Evolutionary conservation across 2,113 vertebrate genomes (phyloP).

Genomic region (Anolis sagrei): DNA sequence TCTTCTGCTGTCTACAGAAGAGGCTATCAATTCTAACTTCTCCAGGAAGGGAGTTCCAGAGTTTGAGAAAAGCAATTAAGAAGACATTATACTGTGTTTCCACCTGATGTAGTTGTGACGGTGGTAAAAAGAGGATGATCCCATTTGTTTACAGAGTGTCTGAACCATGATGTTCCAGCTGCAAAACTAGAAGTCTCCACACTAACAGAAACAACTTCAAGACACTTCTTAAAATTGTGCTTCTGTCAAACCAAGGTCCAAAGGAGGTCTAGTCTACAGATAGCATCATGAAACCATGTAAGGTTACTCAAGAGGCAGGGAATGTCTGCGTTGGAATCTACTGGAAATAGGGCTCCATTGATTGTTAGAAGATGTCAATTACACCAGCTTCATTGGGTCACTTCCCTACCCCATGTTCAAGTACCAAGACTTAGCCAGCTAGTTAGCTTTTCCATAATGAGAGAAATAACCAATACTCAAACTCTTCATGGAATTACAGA

Average conservation of each 20-base stretch:
- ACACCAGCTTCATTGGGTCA: background rate
- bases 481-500: background rate
- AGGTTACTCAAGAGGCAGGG: background rate
- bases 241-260: background rate
- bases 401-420: too few relatives aligned
- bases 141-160: background rate
- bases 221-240: background rate
- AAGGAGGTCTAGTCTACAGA: background rate
- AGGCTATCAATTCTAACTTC: too few relatives aligned
- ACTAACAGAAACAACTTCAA: background rate
- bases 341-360: background rate
- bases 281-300: background rate
- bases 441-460: background rate
- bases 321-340: background rate
- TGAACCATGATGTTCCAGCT: background rate
- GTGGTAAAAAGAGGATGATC: too few relatives aligned
- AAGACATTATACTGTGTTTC: too few relatives aligned
- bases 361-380: background rate
- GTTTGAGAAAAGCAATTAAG: too few relatives aligned
- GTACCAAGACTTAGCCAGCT: too few relatives aligned
- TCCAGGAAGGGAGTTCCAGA: too few relatives aligned
- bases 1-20: too few relatives aligned
- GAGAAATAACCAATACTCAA: background rate
- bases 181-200: background rate
- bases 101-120: too few relatives aligned